Evolutionary conservation across 1,140 invertebrate species (phyloP), one percentile per base, ranked within the genome.

Genomic region (Drosophila ogumai): DNA sequence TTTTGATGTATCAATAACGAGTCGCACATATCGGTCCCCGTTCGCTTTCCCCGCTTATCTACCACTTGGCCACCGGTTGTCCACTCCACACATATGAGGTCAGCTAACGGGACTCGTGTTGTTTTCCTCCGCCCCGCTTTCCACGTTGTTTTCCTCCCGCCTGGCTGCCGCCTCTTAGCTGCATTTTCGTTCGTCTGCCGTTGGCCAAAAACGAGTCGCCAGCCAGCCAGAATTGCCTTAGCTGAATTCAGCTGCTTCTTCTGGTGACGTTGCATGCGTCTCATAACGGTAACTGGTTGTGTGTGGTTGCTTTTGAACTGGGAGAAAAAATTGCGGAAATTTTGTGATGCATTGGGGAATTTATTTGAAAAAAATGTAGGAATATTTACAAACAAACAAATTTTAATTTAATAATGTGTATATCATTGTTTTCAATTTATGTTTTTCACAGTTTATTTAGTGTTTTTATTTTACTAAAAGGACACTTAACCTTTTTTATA

Each of bases 51-150:
- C 32, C 25, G 9, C 13, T 4, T 22, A 19, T 22, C 22, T 47
- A 19, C 34, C 54, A 40, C 41, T 44, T 60, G 32, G 61, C 75
- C 57, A 60, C 75, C 57, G 59, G 54, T 84, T 84, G 81, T 68
- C 81, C 82, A 55, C 44, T 68, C 81, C 82, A 28, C 82, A 66
- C 61, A 86, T 87, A 87, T 87, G 82, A 75, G 82, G 82, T 82
- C 82, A 87, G 47, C 81, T 86, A 86, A 86, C 82, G 82, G 82
- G 52, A 56, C 61, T 74, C 47, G 63, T 58, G 72, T 54, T 58
- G 28, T 32, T 47, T 72, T 59, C 61, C 76, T 32, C 31, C 19
- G 12, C 25, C n/a, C 64, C 57, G 68, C 41, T 41, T 43, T 52
- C 38, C 49, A 32, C 38, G 13, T n/a, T 32, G 57, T 15, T 66